A percentile compares a stretch with the other conserved stretches of the same genome.
phyloP scores from a whole-genome alignment of 2,888 invertebrate species.

The Archips crataeganus region DNA sequence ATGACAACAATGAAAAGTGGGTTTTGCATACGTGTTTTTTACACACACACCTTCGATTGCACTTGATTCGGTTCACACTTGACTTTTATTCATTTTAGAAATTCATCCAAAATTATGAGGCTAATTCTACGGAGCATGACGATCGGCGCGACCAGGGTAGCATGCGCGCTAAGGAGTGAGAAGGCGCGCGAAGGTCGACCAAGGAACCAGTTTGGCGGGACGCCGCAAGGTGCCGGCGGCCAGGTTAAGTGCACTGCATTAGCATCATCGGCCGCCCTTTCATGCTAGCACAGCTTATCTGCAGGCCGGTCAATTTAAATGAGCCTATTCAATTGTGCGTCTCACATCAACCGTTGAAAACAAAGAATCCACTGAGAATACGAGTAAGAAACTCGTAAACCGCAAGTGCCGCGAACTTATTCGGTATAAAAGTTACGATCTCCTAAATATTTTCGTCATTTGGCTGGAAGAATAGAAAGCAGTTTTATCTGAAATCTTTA shows the following conservation, averaged over 20 bases:
- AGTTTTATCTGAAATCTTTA: conserved; percentile 30
- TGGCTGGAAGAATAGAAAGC: background rate
- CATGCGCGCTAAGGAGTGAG: conserved; percentile 69
- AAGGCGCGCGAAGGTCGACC: conserved; percentile 74
- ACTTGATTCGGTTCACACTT: too few relatives aligned
- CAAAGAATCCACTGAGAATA: conserved; percentile 15
- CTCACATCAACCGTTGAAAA: conserved; percentile 42
- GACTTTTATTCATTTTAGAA: background rate
- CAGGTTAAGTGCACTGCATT: conserved; percentile 82
- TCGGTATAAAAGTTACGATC: background rate
- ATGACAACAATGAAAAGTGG: too few relatives aligned
- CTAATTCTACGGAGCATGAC: conserved; percentile 73
- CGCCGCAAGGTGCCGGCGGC: conserved; percentile 80
- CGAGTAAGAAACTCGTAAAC: background rate
- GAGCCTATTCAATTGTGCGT: conserved; percentile 74
- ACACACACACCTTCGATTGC: too few relatives aligned
- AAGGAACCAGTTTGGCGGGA: conserved; percentile 80
- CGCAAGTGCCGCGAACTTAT: background rate
- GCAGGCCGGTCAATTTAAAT: conserved; percentile 75
- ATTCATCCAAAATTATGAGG: conserved; percentile 49
- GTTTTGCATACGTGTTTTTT: too few relatives aligned
- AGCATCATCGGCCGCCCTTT: conserved; percentile 82
- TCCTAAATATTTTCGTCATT: conserved; percentile 14
- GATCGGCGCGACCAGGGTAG: conserved; percentile 73
- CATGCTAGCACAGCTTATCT: conserved; percentile 75